Conservation (phyloP, 2,113 vertebrate genomes). For the Indicator maculatus region DNA sequence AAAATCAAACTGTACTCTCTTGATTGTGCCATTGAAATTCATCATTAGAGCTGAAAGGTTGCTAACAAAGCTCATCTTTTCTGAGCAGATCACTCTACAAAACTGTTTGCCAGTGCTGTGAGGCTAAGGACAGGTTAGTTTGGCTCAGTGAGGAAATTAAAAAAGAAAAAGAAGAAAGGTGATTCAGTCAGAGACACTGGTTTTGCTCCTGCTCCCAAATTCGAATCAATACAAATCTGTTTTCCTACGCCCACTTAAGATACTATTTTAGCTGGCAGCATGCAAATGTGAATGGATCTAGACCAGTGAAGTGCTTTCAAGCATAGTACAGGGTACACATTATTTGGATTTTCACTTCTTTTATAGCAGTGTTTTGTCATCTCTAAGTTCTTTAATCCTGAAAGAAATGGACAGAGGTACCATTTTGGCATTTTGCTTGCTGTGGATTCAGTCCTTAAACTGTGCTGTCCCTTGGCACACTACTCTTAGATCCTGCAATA, state of each 20-base stretch:
- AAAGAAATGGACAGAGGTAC: background rate
- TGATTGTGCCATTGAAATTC: slow-evolving; percentile 31
- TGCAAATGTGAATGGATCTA: background rate
- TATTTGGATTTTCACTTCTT: background rate
- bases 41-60: slow-evolving; percentile 47
- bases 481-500: background rate
- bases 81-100: background rate
- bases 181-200: background rate
- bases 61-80: slow-evolving; percentile 41
- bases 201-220: slow-evolving; percentile 12
- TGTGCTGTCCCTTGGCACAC: background rate
- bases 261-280: slow-evolving; percentile 2
- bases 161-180: background rate
- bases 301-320: background rate
- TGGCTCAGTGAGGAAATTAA: slow-evolving; percentile 3
- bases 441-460: background rate
- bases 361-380: background rate
- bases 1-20: slow-evolving; percentile 32
- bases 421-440: background rate
- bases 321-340: background rate
- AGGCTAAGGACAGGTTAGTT: slow-evolving; percentile 2
- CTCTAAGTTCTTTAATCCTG: background rate
- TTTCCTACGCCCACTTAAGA: background rate
- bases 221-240: background rate
- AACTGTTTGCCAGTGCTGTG: background rate